Percentiles rank a stretch among this genome's conserved stretches.
Conservation (phyloP, 92 coral and sea anemone species). For the Blastomussa wellsi region DNA sequence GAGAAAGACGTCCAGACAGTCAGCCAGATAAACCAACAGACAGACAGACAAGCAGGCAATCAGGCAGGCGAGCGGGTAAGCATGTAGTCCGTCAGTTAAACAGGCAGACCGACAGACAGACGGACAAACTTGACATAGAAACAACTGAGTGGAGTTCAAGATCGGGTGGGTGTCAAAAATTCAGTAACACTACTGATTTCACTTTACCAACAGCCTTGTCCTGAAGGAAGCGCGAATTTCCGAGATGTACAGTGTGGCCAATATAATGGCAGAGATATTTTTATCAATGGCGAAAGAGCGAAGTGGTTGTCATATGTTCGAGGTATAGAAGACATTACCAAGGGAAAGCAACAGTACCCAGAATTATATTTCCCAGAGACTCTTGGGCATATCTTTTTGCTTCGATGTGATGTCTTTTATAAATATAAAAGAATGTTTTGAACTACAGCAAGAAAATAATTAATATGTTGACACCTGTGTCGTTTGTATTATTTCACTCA, state of each 20-base stretch:
- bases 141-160: no score
- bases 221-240: conserved; percentile 55
- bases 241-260: conserved; percentile 77
- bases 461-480: no score
- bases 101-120: no score
- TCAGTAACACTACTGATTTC: neutral
- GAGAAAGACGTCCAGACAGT: neutral
- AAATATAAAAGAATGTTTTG: no score
- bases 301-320: conserved; percentile 67
- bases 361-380: neutral
- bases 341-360: neutral
- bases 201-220: conserved; percentile 52
- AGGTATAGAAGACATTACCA: conserved; percentile 48
- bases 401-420: no score
- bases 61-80: neutral
- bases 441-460: no score
- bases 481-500: no score
- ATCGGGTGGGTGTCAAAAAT: neutral
- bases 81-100: no score
- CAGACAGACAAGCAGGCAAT: neutral
- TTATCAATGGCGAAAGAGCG: conserved; percentile 57
- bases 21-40: neutral
- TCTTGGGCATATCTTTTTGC: neutral
- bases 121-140: no score
- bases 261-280: conserved; percentile 53